Base-by-base conservation (phyloP, 2,113 vertebrate genomes). In the Muntiacus reevesi region DNA sequence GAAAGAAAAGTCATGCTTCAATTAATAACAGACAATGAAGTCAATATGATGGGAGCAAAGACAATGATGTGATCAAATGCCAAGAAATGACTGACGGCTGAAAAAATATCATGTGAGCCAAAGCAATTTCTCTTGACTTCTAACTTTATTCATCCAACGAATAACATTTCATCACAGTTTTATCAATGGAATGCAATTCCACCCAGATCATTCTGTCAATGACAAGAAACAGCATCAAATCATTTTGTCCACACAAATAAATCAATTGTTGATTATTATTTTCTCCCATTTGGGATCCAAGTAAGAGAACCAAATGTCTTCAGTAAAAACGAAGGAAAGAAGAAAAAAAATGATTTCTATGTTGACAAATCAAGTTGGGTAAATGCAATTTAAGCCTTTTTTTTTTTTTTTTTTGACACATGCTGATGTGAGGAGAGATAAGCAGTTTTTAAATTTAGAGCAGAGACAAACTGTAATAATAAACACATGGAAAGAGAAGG, bases 91-190 rank as follows among this genome's bases (percentile, higher is more conserved):
- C 95, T 99, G 98, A 97, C 95, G 98, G 97, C 87, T 98, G 90
- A 94, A 92, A 98, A 96, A 98, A 96, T 97, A 97, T 90, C 97
- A 92, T 97, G 82, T 87, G 97, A 98, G 97, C 95, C 98, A 98
- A 98, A 98, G 98, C 43, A 97, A 98, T 98, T 98, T 97, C 87
- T 92, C 60, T 90, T 97, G 97, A 97, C 96, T 93, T 96, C 96
- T 98, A 98, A 98, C 97, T 98, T 98, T 90, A 90, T 98, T 91
- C 94, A 96, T 94, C 98, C 85, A 36, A 98, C 62, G 87, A 98
- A 98, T 97, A 98, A 74, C 98, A 98, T 98, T 99, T 97, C 98
- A 98, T 98, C 98, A 98, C 78, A 95, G 96, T 98, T 99, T 99
- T 99, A 99, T 98, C 98, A 98, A 98, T 98, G 98, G 95, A 98